Conservation (phyloP, 2,888 invertebrate species). For the Bombylius discolor region DNA sequence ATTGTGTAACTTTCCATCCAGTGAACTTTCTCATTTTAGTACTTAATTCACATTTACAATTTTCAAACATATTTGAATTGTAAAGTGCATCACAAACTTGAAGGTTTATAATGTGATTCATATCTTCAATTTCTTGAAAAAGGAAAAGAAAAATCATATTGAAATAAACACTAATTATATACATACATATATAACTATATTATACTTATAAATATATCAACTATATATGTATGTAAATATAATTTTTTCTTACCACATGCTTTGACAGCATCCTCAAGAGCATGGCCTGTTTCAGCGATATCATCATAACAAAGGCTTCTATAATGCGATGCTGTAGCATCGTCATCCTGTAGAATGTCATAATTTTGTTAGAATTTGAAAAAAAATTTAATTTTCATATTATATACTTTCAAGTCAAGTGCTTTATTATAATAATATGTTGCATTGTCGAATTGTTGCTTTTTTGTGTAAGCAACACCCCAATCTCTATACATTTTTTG, state of each 20-base stretch:
- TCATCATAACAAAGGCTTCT: constrained; percentile 6
- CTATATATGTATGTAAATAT: too few species aligned
- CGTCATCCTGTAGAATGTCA: neutral
- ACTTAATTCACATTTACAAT: constrained; percentile 3
- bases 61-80: constrained; percentile 7
- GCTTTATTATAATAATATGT: constrained; percentile 6
- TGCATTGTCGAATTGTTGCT: constrained; percentile 7
- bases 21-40: constrained; percentile 6
- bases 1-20: neutral
- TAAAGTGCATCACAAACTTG: constrained; percentile 9
- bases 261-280: constrained; percentile 4
- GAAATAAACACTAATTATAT: neutral
- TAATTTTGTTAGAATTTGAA: too few species aligned
- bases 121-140: neutral
- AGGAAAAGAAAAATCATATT: neutral
- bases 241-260: neutral
- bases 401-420: constrained; percentile 6
- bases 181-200: neutral
- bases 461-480: constrained; percentile 4
- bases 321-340: constrained; percentile 1
- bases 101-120: constrained; percentile 3
- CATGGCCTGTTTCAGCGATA: constrained; percentile 1
- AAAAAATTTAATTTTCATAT: too few species aligned
- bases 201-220: too few species aligned
- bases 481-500: constrained; percentile 10